A percentile compares a stretch with the other conserved stretches of the same genome.
Evolutionary conservation across 2,797 vertebrate genomes (phyloP).

Genomic region (Falco cherrug): DNA sequence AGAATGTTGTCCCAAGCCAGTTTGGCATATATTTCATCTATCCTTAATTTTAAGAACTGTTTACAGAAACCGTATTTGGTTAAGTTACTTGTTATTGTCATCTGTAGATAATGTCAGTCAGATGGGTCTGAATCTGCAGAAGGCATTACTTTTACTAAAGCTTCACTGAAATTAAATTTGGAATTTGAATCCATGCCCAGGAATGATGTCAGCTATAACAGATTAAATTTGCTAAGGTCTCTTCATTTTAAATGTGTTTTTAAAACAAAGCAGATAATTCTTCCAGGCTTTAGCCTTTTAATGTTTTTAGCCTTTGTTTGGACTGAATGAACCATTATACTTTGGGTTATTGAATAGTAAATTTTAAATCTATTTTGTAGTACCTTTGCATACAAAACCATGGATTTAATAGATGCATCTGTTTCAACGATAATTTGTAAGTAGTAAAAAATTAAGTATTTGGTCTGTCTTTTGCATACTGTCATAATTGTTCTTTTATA

Average conservation of each 20-base stretch:
- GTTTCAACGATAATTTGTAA: constrained; percentile 7
- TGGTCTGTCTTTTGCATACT: neutral
- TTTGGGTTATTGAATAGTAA: neutral
- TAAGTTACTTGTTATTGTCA: constrained; percentile 43
- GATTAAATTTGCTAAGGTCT: constrained; percentile 52
- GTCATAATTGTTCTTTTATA: neutral
- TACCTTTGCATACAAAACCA: neutral
- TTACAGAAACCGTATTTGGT: constrained; percentile 17
- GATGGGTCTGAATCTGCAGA: constrained; percentile 55
- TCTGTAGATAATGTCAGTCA: constrained; percentile 1
- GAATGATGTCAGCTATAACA: constrained; percentile 65
- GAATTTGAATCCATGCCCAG: constrained; percentile 57
- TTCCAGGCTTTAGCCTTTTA: constrained; percentile 35
- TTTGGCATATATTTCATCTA: neutral
- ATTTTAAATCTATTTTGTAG: neutral
- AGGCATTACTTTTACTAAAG: constrained; percentile 51
- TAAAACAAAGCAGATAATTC: constrained; percentile 52
- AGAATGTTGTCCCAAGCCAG: neutral
- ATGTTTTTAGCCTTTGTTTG: constrained; percentile 33
- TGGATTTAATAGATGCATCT: neutral
- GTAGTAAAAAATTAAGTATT: neutral
- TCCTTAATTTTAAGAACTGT: constrained; percentile 21
- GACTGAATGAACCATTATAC: neutral
- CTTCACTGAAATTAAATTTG: constrained; percentile 68
- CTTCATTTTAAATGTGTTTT: constrained; percentile 52